Conservation (phyloP, 1,140 invertebrate genomes). For the Trichonephila clavata region DNA sequence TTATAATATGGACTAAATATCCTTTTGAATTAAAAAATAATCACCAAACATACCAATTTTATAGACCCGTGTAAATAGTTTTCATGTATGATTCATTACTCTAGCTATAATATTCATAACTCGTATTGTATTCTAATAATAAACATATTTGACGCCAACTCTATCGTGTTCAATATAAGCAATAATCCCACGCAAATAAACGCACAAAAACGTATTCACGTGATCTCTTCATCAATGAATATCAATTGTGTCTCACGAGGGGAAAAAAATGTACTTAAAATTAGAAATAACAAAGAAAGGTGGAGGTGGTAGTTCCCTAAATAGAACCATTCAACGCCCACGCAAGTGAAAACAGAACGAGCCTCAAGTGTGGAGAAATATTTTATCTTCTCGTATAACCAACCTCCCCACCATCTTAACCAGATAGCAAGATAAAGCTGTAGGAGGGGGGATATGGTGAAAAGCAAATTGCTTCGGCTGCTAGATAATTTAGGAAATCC, state of each 20-base stretch:
- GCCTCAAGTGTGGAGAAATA: neutral
- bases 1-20: no score
- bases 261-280: neutral
- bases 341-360: slow-evolving; percentile 25
- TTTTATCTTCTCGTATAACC: neutral
- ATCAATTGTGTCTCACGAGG: neutral
- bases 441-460: neutral
- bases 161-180: no score
- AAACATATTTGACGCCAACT: no score
- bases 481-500: slow-evolving; percentile 32
- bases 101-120: no score
- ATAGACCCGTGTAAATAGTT: no score
- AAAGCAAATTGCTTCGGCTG: neutral
- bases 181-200: neutral
- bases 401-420: neutral
- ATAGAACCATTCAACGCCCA: neutral
- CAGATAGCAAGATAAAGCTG: neutral
- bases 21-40: no score
- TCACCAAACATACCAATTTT: no score
- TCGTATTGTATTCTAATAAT: no score
- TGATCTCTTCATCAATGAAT: neutral
- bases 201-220: neutral
- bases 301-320: neutral
- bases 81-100: no score
- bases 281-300: neutral